A percentile compares a stretch with the other conserved stretches of the same genome.
Evolutionary conservation across 2,113 vertebrate species (phyloP).

Genomic region (Coryphaenoides rupestris): DNA sequence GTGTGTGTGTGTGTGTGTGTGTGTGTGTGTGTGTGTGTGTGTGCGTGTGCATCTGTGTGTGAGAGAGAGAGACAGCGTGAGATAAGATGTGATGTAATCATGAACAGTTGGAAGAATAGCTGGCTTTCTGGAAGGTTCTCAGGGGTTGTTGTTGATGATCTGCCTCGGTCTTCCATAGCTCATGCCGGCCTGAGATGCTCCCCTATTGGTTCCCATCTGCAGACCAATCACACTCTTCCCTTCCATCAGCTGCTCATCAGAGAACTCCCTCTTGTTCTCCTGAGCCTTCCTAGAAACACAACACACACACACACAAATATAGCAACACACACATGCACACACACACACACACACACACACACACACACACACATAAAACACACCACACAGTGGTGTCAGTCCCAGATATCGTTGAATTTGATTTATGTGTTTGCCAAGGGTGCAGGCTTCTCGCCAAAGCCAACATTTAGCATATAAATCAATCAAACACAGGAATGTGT

Average conservation of each 20-base stretch:
- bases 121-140: constrained; percentile 10
- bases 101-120: no score
- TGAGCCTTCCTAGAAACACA: constrained; percentile 82
- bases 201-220: constrained; percentile 94
- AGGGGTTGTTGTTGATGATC: constrained; percentile 76
- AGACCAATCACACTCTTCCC: constrained; percentile 90
- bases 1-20: not conserved
- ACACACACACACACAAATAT: no score
- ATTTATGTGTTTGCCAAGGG: no score
- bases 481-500: no score
- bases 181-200: constrained; percentile 92
- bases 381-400: constrained; percentile 1
- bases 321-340: constrained; percentile 1
- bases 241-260: constrained; percentile 87
- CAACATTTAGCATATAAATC: no score
- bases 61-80: not conserved
- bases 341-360: constrained; percentile 20
- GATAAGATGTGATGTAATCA: not conserved
- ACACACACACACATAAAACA: constrained; percentile 1
- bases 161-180: constrained; percentile 89
- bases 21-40: not conserved
- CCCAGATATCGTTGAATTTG: no score
- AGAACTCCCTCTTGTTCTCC: constrained; percentile 90
- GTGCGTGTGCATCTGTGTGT: not conserved
- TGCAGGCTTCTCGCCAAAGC: no score